phyloP scores from a whole-genome alignment of 2,797 vertebrate genomes.

The Vultur gryphus region DNA sequence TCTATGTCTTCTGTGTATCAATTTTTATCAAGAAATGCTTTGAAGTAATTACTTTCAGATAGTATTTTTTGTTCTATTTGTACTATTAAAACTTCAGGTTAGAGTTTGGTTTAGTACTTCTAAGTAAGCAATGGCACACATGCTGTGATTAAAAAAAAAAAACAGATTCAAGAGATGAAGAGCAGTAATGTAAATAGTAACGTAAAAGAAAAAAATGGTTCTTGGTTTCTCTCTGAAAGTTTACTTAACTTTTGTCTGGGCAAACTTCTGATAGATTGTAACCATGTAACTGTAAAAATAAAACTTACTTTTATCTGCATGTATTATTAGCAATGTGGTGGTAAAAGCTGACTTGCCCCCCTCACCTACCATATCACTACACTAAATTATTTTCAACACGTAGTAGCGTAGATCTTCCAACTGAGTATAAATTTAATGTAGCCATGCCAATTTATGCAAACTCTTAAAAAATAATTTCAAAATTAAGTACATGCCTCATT shows the following conservation, averaged over 20 bases:
- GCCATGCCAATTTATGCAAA: neutral
- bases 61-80: neutral
- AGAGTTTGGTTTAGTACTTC: neutral
- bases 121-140: neutral
- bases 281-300: neutral
- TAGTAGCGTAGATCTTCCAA: neutral
- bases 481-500: neutral
- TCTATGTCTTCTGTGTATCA: neutral
- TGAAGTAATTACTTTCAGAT: neutral
- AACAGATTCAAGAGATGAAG: neutral
- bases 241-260: neutral
- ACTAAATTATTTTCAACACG: neutral
- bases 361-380: neutral
- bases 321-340: neutral
- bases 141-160: neutral
- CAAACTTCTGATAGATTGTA: neutral
- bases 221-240: neutral
- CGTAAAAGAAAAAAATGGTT: rapidly evolving
- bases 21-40: neutral
- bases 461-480: neutral
- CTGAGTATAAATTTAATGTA: neutral
- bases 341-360: neutral
- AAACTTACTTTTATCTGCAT: neutral
- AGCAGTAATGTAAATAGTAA: neutral
- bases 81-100: neutral